Percentiles rank a stretch among this genome's conserved stretches.
Evolutionary conservation across 2,113 vertebrate species (phyloP).

Genomic region (Saimiri boliviensis): DNA sequence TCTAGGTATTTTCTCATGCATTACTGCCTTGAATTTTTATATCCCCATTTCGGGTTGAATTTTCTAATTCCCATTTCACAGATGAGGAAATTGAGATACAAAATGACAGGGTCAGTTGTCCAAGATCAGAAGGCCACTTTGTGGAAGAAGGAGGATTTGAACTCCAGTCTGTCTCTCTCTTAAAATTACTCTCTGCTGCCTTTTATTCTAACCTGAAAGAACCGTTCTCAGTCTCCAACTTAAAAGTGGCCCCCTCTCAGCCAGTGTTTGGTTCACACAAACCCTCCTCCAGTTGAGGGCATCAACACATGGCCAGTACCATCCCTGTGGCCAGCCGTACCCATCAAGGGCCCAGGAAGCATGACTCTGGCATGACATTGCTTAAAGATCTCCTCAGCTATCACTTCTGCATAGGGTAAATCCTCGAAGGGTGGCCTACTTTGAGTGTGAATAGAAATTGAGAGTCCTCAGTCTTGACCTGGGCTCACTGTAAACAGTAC

Average conservation of each 20-base stretch:
- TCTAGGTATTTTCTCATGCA: not conserved
- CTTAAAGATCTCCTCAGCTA: not conserved
- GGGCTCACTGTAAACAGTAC: not conserved
- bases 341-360: not conserved
- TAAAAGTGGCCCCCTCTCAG: not conserved
- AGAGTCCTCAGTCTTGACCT: not conserved
- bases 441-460: constrained; percentile 36
- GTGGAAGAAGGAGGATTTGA: not conserved
- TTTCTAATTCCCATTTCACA: constrained; percentile 1
- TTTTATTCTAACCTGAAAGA: constrained; percentile 9
- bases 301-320: not conserved
- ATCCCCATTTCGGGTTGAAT: not conserved
- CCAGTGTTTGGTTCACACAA: not conserved
- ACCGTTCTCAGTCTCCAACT: not conserved
- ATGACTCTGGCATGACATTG: not conserved
- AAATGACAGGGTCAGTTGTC: not conserved
- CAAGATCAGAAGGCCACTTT: not conserved
- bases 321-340: not conserved
- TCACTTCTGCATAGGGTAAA: not conserved
- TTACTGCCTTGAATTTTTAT: not conserved
- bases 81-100: constrained; percentile 3
- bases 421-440: not conserved
- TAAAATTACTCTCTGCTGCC: not conserved
- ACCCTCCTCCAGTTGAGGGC: not conserved
- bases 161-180: not conserved